Evolutionary conservation across 2,113 vertebrate genomes (phyloP).

Genomic region (Hydrochoerus hydrochaeris): DNA sequence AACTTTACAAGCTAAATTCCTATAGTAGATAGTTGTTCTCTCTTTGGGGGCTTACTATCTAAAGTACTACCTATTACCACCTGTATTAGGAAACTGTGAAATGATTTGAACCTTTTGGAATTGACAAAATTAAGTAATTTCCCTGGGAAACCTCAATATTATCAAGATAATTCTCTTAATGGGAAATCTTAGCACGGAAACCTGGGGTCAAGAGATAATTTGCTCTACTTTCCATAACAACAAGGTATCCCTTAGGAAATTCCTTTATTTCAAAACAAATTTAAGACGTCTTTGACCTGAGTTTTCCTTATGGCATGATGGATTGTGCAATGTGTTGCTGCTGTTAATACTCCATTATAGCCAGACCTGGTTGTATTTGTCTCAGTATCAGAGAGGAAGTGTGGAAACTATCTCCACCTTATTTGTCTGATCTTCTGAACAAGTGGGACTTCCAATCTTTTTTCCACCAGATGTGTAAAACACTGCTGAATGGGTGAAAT

Average conservation of each 20-base stretch:
- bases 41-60: neutral
- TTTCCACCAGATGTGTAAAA: neutral
- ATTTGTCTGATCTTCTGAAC: neutral
- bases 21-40: neutral
- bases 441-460: neutral
- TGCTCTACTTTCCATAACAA: neutral
- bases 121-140: neutral
- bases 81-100: neutral
- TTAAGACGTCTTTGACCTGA: neutral
- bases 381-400: slow-evolving; percentile 10
- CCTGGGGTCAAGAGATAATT: neutral
- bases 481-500: neutral
- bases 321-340: neutral
- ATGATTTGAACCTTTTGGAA: neutral
- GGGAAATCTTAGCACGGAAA: neutral
- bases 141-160: neutral
- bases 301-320: neutral
- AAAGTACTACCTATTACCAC: neutral
- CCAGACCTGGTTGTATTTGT: neutral
- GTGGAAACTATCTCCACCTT: neutral
- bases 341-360: neutral
- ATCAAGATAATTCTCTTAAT: neutral
- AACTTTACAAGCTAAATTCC: neutral
- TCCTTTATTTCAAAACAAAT: neutral
- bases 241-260: neutral